phyloP scores from a whole-genome alignment of 1,140 invertebrate genomes.

The Drosophila ambigua region DNA sequence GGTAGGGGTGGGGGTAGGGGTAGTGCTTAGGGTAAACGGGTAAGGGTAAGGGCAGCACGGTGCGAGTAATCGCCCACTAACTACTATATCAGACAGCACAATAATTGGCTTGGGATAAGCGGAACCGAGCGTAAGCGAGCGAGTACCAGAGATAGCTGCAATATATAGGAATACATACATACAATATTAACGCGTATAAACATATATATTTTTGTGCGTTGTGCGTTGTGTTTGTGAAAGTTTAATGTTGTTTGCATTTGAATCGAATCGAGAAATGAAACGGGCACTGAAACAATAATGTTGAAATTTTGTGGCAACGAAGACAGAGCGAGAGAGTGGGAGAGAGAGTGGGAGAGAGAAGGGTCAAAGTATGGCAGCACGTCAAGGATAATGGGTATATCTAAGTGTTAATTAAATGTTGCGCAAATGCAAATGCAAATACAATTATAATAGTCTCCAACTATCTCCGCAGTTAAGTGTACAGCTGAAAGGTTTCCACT shows the following conservation, averaged over 20 bases:
- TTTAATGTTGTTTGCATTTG: constrained; percentile 54
- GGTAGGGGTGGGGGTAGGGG: too few relatives aligned
- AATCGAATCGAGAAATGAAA: constrained; percentile 15
- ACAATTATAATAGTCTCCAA: constrained; percentile 9
- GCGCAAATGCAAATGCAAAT: constrained; percentile 33
- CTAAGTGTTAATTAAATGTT: constrained; percentile 61
- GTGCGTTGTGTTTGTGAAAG: constrained; percentile 69
- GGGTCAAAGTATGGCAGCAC: constrained; percentile 23
- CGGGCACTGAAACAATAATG: constrained; percentile 61
- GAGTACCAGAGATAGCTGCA: constrained; percentile 50
- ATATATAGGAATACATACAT: constrained; percentile 22
- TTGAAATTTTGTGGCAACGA: constrained; percentile 62
- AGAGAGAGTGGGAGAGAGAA: constrained; percentile 18
- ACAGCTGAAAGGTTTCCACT: constrained; percentile 66
- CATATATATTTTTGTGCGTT: constrained; percentile 64
- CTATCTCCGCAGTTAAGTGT: constrained; percentile 6
- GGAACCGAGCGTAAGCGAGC: constrained; percentile 17
- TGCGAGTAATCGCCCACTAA: background rate
- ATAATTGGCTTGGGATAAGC: constrained; percentile 40
- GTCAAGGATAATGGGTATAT: constrained; percentile 28
- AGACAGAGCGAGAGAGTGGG: constrained; percentile 26
- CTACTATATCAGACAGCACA: constrained; percentile 58
- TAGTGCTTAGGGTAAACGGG: constrained; percentile 5
- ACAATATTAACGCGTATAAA: constrained; percentile 23
- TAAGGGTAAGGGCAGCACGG: constrained; percentile 23